Evolutionary conservation across 2,888 invertebrate species (phyloP).

Genomic region (Cerceris ruficornis): DNA sequence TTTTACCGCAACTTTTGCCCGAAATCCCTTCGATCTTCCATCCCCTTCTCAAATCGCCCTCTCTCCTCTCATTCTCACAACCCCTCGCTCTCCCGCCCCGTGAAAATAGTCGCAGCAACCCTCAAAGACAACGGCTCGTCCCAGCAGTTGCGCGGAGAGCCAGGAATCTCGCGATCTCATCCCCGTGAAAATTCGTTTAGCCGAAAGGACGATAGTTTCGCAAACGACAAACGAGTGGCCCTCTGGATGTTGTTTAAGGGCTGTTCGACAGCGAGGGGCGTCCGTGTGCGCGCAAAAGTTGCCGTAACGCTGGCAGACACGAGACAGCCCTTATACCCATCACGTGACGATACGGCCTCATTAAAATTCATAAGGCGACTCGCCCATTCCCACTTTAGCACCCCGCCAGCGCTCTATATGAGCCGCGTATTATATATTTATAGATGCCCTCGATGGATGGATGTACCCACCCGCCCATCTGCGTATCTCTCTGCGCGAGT

Average conservation of each 20-base stretch:
- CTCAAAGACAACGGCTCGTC: no score
- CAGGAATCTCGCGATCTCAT: no score
- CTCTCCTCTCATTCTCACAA: no score
- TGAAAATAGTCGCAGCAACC: no score
- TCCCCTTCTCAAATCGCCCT: no score
- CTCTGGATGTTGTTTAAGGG: slow-evolving; percentile 35
- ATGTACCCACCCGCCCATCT: slow-evolving; percentile 34
- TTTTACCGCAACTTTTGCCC: no score
- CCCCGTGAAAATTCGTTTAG: no score
- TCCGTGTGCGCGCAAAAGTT: neutral
- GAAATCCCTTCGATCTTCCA: no score
- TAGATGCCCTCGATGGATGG: slow-evolving; percentile 55
- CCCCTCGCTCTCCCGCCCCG: no score
- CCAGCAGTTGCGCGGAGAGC: no score
- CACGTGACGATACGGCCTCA: slow-evolving; percentile 69
- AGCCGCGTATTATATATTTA: slow-evolving; percentile 70
- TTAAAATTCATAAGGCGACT: slow-evolving; percentile 76
- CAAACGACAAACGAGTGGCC: neutral
- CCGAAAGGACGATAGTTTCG: no score
- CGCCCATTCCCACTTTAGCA: slow-evolving; percentile 68
- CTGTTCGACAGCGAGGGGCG: slow-evolving; percentile 47
- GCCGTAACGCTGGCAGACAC: slow-evolving; percentile 8
- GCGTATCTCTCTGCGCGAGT: slow-evolving; percentile 1
- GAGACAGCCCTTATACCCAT: slow-evolving; percentile 65
- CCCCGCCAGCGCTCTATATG: slow-evolving; percentile 36